Evolutionary conservation across 1,140 invertebrate genomes (phyloP), one percentile per base, ranked within the genome.

Genomic region (Cheumatopsyche charites): DNA sequence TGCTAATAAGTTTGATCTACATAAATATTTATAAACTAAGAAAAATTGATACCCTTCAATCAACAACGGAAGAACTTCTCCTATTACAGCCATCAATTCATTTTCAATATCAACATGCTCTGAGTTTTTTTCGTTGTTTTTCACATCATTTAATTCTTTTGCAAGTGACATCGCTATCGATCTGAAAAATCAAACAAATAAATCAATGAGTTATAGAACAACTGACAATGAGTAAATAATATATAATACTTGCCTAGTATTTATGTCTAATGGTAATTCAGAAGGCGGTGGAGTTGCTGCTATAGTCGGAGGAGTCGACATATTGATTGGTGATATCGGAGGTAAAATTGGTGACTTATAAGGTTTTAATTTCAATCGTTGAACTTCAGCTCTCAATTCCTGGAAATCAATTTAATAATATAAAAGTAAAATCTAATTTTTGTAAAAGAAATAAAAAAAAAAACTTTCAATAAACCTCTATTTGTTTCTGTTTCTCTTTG

Each of bases 291-390:
- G 36, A 21, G 67, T 47, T 29, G 25, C 15, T 6, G 11, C 26
- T 36, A 41, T 55, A 5, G 61, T 52, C 36, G 41, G n/a, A 0
- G 61, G 25, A 17, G 58, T 29, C 3, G 73, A 67, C 11, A 26
- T 9, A 58, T 62, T 26, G 23, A 42, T 67, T 7, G 70, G 67
- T 15, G 67, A 7, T n/a, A 65, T 70, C 7, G 68, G 58, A 13
- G 47, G 68, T 12, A 70, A 52, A 41, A 58, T 36, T 43, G 49
- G 47, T 19, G 42, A 25, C 52, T 21, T 73, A 25, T 62, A 36
- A 5, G 74, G 74, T 45, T 73, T 73, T 13, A 76, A 26, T 23
- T 73, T 73, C 25, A 76, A 52, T 25, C 70, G 55, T 36, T 76
- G 74, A 4, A 76, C 55, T 19, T 76, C 71, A 12, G 49, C 36